These are phyloP conservation scores for Drosophila nigricruria DNA, from an alignment of 2,888 invertebrate species.

Conservation along the genomic window DNA sequence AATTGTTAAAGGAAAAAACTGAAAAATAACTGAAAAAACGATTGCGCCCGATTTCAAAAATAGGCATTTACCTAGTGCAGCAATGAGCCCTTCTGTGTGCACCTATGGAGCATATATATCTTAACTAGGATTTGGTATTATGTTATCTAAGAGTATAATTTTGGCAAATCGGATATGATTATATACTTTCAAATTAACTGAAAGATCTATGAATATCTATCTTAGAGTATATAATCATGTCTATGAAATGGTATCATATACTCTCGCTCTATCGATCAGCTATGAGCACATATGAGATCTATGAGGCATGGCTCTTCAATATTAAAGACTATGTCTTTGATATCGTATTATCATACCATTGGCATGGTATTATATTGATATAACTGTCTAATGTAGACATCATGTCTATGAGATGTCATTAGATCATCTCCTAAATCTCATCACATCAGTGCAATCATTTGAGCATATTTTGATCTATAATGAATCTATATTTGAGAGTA, in stretches of 20 bases:
- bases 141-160: neutral
- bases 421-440: neutral
- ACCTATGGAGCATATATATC: neutral
- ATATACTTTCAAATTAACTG: too few relatives aligned
- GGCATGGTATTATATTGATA: neutral
- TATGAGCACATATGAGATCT: neutral
- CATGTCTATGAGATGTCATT: neutral
- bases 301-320: neutral
- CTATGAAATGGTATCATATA: neutral
- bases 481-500: neutral
- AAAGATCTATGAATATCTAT: too few relatives aligned
- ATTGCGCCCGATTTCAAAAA: constrained; percentile 46
- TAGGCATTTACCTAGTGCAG: constrained; percentile 13
- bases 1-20: constrained; percentile 7
- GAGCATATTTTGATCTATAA: neutral
- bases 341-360: neutral
- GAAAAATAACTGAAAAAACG: neutral
- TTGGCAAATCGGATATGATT: too few relatives aligned
- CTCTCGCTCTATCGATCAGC: neutral
- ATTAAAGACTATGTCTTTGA: neutral
- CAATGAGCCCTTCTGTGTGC: constrained; percentile 33
- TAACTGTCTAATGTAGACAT: neutral
- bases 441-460: neutral
- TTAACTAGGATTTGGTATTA: neutral
- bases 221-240: neutral